Evolutionary conservation across 2,113 vertebrate genomes (phyloP).

Genomic region (Perccottus glenii): DNA sequence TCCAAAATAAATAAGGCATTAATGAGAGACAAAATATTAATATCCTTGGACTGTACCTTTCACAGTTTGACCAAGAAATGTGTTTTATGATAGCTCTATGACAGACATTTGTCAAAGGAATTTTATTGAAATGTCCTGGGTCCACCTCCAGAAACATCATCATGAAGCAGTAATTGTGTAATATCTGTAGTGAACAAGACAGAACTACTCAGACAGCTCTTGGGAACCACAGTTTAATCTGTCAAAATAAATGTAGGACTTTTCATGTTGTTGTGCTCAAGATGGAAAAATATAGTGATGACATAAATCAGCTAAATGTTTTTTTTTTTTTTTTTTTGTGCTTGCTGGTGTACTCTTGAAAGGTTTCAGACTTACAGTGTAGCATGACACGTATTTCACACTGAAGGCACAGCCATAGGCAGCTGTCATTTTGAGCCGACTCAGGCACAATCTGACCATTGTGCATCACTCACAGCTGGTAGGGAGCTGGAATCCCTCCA

Average conservation of each 20-base stretch:
- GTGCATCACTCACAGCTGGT: slow-evolving; percentile 72
- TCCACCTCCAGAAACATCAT: slow-evolving; percentile 43
- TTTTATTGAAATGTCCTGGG: slow-evolving; percentile 43
- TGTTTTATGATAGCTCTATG: no score
- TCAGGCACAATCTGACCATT: slow-evolving; percentile 74
- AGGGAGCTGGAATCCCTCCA: slow-evolving; percentile 56
- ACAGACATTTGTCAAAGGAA: slow-evolving; percentile 33
- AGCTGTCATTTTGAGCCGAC: slow-evolving; percentile 67
- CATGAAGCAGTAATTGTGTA: slow-evolving; percentile 41
- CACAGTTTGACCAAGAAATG: no score
- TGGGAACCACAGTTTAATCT: not conserved
- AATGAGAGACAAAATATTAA: no score
- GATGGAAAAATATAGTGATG: slow-evolving; percentile 5
- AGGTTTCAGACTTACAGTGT: not conserved
- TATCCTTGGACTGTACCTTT: no score
- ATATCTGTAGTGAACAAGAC: slow-evolving; percentile 19
- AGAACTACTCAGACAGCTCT: slow-evolving; percentile 21
- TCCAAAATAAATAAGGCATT: no score
- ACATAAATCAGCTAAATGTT: slow-evolving; percentile 2
- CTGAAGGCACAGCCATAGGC: slow-evolving; percentile 38
- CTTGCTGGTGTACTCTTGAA: not conserved
- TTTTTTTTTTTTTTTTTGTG: not conserved
- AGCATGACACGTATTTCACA: not conserved
- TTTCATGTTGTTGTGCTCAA: not conserved
- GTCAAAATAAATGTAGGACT: slow-evolving; percentile 2